phyloP scores from a whole-genome alignment of 2,113 vertebrate genomes.

The Sinocyclocheilus anophthalmus region DNA sequence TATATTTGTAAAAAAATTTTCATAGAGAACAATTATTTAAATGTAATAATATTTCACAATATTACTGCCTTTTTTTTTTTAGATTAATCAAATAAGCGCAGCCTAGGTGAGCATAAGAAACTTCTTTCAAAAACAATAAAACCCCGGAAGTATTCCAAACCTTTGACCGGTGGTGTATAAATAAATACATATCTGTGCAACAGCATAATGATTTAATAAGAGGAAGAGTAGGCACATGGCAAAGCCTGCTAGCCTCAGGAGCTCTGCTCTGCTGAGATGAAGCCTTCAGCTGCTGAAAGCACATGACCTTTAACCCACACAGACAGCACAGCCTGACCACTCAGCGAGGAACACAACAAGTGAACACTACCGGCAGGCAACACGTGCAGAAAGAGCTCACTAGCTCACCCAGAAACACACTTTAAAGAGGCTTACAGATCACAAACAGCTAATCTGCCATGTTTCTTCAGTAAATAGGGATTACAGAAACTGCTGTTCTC shows the following conservation, averaged over 20 bases:
- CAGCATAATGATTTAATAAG: neutral
- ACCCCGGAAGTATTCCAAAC: neutral
- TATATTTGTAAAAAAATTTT: neutral
- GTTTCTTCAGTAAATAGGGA: neutral
- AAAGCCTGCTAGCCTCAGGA: neutral
- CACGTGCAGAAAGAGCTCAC: neutral
- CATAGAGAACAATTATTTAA: neutral
- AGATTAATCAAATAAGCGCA: neutral
- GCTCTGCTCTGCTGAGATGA: constrained; percentile 41
- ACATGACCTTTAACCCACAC: constrained; percentile 58
- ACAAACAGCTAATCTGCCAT: neutral
- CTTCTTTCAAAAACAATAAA: neutral
- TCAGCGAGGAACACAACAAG: neutral
- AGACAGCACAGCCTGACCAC: neutral
- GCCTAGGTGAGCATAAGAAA: neutral
- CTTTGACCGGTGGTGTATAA: neutral
- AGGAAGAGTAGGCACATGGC: neutral
- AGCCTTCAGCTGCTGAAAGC: constrained; percentile 51
- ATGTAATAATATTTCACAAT: no score
- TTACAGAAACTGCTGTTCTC: no score
- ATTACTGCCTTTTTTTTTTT: no score
- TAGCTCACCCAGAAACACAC: neutral
- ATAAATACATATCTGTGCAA: neutral
- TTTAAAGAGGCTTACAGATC: neutral
- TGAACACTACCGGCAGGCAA: no score